phyloP scores from a whole-genome alignment of 2,113 vertebrate genomes.

The Oceanodroma tethys region DNA sequence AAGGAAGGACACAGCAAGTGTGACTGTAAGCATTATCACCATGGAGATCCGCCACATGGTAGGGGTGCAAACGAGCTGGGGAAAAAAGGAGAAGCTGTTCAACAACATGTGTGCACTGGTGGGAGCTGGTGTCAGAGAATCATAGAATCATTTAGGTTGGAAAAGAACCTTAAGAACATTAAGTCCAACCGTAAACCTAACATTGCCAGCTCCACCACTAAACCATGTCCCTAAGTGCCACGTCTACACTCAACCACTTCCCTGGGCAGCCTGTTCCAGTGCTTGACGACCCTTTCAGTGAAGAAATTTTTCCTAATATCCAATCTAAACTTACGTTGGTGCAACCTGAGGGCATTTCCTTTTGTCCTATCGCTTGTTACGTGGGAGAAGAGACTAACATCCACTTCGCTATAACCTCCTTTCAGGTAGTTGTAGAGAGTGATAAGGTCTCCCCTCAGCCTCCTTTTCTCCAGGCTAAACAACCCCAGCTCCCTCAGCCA shows the following conservation, averaged over 20 bases:
- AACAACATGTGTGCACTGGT: background rate
- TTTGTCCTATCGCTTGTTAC: background rate
- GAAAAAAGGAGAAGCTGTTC: background rate
- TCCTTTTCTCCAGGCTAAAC: background rate
- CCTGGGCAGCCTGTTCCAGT: background rate
- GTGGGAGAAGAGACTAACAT: background rate
- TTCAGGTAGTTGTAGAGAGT: background rate
- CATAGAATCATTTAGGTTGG: background rate
- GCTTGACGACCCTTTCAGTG: background rate
- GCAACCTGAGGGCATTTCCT: background rate
- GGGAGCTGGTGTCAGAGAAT: background rate
- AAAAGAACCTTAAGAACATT: background rate
- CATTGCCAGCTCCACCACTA: background rate
- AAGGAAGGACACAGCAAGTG: conserved; percentile 63
- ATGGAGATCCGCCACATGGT: conserved; percentile 69
- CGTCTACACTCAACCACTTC: background rate
- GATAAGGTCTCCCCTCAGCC: background rate
- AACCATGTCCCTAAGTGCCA: background rate
- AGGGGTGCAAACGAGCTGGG: conserved; percentile 75
- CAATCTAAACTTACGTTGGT: background rate
- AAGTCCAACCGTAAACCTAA: background rate
- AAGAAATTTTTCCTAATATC: background rate
- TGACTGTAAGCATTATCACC: conserved; percentile 67
- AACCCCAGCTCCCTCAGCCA: background rate
- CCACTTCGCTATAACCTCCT: background rate